phyloP scores from a whole-genome alignment of 2,797 vertebrate genomes.

The Etheostoma perlongum region DNA sequence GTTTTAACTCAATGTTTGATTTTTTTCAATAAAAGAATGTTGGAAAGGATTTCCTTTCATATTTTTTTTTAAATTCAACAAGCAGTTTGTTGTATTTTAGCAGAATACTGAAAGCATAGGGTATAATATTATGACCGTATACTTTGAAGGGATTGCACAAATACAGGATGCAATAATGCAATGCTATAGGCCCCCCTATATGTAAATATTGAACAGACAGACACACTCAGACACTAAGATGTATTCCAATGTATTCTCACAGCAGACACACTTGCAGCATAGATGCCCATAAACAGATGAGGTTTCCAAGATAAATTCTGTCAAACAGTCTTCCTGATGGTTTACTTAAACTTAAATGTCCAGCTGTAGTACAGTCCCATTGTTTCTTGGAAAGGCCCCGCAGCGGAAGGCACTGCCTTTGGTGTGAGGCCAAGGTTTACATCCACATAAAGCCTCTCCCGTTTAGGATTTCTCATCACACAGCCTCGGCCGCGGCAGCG shows the following conservation, averaged over 20 bases:
- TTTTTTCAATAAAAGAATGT: no score
- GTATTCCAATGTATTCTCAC: not conserved
- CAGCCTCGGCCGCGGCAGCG: not conserved
- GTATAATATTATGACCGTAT: conserved; percentile 6
- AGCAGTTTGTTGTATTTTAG: no score
- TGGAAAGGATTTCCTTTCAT: no score
- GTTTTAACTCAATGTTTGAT: no score
- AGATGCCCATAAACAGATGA: not conserved
- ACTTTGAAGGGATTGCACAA: not conserved
- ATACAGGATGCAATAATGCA: not conserved
- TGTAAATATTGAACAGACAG: not conserved
- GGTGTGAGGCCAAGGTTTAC: conserved; percentile 23
- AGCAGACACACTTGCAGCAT: not conserved
- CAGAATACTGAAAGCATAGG: no score
- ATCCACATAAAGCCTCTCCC: conserved; percentile 35
- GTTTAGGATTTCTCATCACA: conserved; percentile 40
- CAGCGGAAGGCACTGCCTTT: not conserved
- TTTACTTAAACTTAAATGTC: not conserved
- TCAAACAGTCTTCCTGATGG: not conserved
- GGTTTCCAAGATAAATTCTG: not conserved
- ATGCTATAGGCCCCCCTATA: not conserved
- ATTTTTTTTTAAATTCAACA: no score
- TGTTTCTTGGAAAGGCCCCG: not conserved
- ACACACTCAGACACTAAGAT: not conserved
- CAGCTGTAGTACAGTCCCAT: not conserved